These are phyloP conservation scores for Tachypleus tridentatus DNA, from an alignment of 1,140 invertebrate genomes.

Conservation along the genomic window DNA sequence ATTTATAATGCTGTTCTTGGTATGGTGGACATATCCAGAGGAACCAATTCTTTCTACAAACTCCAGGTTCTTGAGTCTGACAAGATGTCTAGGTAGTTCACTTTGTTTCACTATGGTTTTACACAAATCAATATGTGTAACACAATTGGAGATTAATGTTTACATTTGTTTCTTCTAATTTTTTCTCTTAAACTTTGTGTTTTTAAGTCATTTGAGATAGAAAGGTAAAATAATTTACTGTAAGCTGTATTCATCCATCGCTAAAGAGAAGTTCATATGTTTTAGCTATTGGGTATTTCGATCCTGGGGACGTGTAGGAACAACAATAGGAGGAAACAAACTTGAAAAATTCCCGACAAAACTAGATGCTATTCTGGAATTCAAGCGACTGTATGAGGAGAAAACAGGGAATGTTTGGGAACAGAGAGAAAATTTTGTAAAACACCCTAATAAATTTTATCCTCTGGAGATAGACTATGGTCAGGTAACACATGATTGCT, in stretches of 20 bases:
- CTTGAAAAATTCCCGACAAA: conserved; percentile 45
- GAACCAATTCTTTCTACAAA: conserved; percentile 93
- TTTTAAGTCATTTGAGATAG: too few relatives aligned
- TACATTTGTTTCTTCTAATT: too few relatives aligned
- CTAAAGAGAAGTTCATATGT: too few relatives aligned
- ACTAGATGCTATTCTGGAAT: conserved; percentile 49
- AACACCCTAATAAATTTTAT: conserved; percentile 67
- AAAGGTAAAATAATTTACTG: too few relatives aligned
- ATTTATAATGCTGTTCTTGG: conserved; percentile 67
- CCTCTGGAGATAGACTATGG: conserved; percentile 81
- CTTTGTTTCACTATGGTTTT: too few relatives aligned
- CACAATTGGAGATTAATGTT: too few relatives aligned
- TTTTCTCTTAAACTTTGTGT: too few relatives aligned
- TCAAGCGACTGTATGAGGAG: conserved; percentile 59
- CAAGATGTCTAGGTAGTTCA: conserved; percentile 41
- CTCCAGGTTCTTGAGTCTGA: conserved; percentile 67
- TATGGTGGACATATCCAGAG: conserved; percentile 66
- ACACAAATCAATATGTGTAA: too few relatives aligned
- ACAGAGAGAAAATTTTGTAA: conserved; percentile 54
- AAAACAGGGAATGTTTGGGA: conserved; percentile 76
- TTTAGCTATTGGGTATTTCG: conserved; percentile 64
- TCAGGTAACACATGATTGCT: conserved; percentile 2
- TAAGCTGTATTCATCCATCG: too few relatives aligned
- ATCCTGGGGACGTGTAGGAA: conserved; percentile 92
- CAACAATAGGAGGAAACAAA: conserved; percentile 72